Conservation (phyloP, 2,113 vertebrate species). For the Ciconia maguari region DNA sequence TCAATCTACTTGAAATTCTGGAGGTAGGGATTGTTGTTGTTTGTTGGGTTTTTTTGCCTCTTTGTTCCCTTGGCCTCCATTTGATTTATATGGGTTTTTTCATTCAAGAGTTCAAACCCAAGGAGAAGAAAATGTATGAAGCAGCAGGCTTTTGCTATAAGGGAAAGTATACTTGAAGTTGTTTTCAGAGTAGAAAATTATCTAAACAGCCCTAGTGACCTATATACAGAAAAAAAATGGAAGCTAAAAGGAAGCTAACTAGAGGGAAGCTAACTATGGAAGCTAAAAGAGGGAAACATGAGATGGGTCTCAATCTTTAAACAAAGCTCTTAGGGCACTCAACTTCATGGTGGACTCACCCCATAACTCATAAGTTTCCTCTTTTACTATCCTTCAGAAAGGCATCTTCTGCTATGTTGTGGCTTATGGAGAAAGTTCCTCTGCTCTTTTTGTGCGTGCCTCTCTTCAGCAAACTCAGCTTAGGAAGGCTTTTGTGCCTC, state of each 20-base stretch:
- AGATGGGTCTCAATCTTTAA: background rate
- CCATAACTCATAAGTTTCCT: background rate
- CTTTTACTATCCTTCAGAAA: background rate
- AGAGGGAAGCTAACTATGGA: too few relatives aligned
- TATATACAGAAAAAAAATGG: background rate
- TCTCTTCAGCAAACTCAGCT: background rate
- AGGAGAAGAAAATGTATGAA: background rate
- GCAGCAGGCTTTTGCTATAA: background rate
- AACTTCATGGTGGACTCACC: background rate
- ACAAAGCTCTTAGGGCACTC: background rate
- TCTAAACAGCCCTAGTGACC: background rate
- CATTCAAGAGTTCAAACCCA: background rate
- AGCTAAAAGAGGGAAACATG: background rate
- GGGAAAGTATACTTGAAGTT: background rate
- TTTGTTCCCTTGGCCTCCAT: background rate
- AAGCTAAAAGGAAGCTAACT: background rate
- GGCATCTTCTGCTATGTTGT: background rate
- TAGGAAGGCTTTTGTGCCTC: background rate
- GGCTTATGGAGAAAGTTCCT: background rate
- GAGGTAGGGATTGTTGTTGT: background rate
- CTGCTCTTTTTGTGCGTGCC: rapidly evolving
- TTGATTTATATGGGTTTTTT: background rate
- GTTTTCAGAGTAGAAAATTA: background rate
- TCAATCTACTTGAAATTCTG: background rate
- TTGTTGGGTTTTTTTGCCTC: rapidly evolving